Conservation (phyloP, 1,140 invertebrate species). For the Zaprionus lachaisei region DNA sequence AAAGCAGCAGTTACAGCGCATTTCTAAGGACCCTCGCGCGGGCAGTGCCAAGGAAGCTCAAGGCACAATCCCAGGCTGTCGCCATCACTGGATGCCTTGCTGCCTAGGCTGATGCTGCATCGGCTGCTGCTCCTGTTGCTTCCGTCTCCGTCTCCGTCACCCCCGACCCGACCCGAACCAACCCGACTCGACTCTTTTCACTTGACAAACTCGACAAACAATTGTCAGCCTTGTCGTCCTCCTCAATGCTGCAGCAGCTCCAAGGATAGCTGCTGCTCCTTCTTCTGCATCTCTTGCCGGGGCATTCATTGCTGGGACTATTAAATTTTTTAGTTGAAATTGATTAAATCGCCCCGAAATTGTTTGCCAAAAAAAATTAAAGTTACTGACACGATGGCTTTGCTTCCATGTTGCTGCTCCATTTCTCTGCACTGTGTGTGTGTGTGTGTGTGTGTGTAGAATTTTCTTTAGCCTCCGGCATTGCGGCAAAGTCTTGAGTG, state of each 20-base stretch:
- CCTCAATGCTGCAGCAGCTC: not conserved
- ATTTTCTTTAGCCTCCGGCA: slow-evolving; percentile 68
- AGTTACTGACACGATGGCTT: slow-evolving; percentile 35
- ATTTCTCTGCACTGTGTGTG: not conserved
- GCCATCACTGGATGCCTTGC: not conserved
- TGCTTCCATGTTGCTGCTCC: not conserved
- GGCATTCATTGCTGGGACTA: slow-evolving; percentile 54
- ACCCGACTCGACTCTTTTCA: slow-evolving; percentile 37
- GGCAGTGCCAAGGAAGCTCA: not conserved
- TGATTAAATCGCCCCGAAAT: slow-evolving; percentile 74
- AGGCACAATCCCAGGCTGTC: slow-evolving; percentile 5
- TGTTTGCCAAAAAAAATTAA: slow-evolving; percentile 59
- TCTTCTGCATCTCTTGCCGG: not conserved
- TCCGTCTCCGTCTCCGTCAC: not conserved
- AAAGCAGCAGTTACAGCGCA: slow-evolving; percentile 45
- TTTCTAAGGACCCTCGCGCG: slow-evolving; percentile 21
- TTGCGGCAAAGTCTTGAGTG: slow-evolving; percentile 83
- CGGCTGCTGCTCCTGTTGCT: slow-evolving; percentile 58
- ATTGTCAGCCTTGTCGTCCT: slow-evolving; percentile 64
- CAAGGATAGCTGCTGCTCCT: not conserved
- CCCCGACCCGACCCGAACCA: not conserved
- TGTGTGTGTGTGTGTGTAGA: slow-evolving; percentile 38
- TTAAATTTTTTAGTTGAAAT: slow-evolving; percentile 77
- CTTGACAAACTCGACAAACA: slow-evolving; percentile 77
- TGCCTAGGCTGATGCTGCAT: slow-evolving; percentile 6